A percentile compares a stretch with the other conserved stretches of the same genome.
These are phyloP conservation scores for Anthopleura sola DNA, from an alignment of 64 coral and sea anemone species.

Conservation along the genomic window DNA sequence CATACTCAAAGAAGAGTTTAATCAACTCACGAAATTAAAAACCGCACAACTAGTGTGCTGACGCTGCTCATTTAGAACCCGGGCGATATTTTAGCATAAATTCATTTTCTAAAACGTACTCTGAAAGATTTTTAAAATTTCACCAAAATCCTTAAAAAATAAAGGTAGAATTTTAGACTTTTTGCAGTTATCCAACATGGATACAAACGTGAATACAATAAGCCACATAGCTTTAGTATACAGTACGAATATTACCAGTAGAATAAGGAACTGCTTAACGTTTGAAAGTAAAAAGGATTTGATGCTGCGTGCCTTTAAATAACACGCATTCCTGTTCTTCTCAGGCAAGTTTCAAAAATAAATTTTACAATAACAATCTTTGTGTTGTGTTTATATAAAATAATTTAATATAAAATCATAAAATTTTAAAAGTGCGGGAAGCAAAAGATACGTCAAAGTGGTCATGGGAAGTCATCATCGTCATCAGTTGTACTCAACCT, in stretches of 20 bases:
- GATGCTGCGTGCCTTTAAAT: not conserved
- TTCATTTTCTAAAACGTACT: not conserved
- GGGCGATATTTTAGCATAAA: not conserved
- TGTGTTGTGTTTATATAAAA: not conserved
- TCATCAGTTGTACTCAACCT: slow-evolving; percentile 48
- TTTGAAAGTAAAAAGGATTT: no score
- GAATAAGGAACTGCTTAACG: no score
- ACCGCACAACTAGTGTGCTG: no score
- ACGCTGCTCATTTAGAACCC: not conserved
- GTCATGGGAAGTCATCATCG: slow-evolving; percentile 23
- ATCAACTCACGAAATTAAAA: no score
- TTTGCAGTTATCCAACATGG: no score
- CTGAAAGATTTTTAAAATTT: not conserved
- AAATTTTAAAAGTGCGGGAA: no score
- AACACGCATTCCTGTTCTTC: not conserved
- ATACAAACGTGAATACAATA: no score
- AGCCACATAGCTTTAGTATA: no score
- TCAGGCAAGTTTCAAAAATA: not conserved
- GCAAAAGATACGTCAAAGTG: not conserved
- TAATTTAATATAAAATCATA: no score
- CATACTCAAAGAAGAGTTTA: no score
- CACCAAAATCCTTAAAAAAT: not conserved
- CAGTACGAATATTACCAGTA: no score
- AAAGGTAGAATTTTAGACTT: no score
- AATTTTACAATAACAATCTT: not conserved